phyloP scores from a whole-genome alignment of 2,888 invertebrate species.

The Meliscaeva auricollis region DNA sequence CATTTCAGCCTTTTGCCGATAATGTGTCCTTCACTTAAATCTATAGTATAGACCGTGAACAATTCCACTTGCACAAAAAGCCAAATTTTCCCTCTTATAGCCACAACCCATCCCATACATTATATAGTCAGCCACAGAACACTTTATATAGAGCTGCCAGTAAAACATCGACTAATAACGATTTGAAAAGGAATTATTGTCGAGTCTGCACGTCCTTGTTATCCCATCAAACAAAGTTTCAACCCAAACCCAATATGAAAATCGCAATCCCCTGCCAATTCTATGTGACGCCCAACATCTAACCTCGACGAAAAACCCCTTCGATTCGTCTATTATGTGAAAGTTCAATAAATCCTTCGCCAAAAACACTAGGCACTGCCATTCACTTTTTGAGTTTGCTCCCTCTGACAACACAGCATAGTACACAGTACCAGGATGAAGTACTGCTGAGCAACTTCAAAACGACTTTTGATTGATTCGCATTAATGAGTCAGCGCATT shows the following conservation, averaged over 20 bases:
- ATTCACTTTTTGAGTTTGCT: slow-evolving; percentile 46
- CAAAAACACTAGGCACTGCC: slow-evolving; percentile 58
- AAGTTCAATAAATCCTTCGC: slow-evolving; percentile 69
- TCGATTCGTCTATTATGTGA: slow-evolving; percentile 16
- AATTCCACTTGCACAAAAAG: neutral
- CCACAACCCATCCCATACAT: neutral
- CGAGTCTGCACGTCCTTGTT: slow-evolving; percentile 62
- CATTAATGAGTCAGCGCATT: slow-evolving; percentile 73
- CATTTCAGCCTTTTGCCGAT: neutral
- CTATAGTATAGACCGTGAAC: neutral
- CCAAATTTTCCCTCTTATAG: slow-evolving; percentile 1
- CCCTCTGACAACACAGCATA: slow-evolving; percentile 38
- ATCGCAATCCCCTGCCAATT: no score
- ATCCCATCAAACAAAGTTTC: slow-evolving; percentile 63
- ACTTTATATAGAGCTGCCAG: slow-evolving; percentile 6
- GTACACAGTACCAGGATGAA: slow-evolving; percentile 19
- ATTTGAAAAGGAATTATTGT: slow-evolving; percentile 55
- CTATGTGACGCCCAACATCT: neutral
- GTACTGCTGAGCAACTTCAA: slow-evolving; percentile 63
- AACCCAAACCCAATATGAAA: neutral
- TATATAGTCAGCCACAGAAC: neutral
- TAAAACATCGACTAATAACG: slow-evolving; percentile 32
- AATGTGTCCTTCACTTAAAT: slow-evolving; percentile 17
- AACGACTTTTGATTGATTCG: slow-evolving; percentile 75
- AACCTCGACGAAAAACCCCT: neutral